Evolutionary conservation across 2,888 invertebrate species (phyloP), one percentile per base, ranked within the genome.

Genomic region (Hipparchia semele): DNA sequence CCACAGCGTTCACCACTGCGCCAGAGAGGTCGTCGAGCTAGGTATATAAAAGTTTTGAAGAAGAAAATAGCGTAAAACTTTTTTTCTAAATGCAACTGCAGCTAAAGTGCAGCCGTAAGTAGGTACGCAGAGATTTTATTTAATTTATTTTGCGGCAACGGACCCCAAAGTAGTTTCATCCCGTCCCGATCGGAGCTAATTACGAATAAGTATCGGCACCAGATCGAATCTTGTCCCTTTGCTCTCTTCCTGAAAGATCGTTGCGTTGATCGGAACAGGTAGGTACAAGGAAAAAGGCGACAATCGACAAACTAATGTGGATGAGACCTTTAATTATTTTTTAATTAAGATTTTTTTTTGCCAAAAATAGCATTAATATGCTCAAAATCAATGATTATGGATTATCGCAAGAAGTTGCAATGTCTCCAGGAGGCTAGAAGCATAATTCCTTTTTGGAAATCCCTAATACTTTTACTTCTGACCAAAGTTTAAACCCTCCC

Each of bases 211-310:
- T 78, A 79, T 81, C 80, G 78, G 81, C 79, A 53, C 76, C 77
- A 80, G 89, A 88, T 88, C 79, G 77, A 78, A 89, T 89, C 86
- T 72, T 67, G 75, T 76, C 75, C 79, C 79, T 80, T 75, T 75
- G 71, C 80, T 81, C 80, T 83, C 83, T 86, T 84, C 85, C 85
- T 83, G 83, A 83, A 83, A 80, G 87, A 88, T 87, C 85, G 75
- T 71, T 68, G 71, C 74, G 71, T 73, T 65, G 78, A 79, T 79
- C 79, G 72, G 75, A 73, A 72, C 78, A 61, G 56, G 39, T 59
- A 61, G 56, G 39, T 59, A 69, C 70, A 56, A 59, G 68, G 49
- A 66, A 70, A 61, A 49, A 72, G 61, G 54, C 58, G 68, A 65
- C 53, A 53, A 33, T 12, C 65, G 65, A 53, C 0, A 9, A 23